Base-by-base conservation (phyloP, 53 echinoderm and acorn worm genomes). In the Paracentrotus lividus region DNA sequence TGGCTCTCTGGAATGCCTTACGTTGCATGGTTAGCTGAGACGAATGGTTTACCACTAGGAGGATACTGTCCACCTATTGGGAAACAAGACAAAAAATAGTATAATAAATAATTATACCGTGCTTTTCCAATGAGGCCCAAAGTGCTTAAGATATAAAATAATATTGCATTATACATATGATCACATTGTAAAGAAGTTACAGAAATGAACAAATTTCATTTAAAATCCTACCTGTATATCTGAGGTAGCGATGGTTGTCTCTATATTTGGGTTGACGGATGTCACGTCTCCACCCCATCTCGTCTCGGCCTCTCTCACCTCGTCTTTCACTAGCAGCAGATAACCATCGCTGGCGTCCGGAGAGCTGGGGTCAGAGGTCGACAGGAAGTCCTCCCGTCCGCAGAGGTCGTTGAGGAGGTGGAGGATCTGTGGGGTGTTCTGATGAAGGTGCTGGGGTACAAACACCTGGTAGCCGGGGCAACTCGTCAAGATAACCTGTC, bases 41-140 rank as follows among this genome's bases (percentile, higher is more conserved):
- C 0, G 97, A 98, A 84, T 98, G 99, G 92, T 98, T 98, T 15
- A 98, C 99, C 7, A 98, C 99, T 26, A 98, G 78, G 2, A 98
- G 95, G 34, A 98, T 93, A 86, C 95, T 96, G 49, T 98, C 95
- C 49, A 97, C 99, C 99, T 98, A 85, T 52, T 3, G 21, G 14
- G n/a, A n/a, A n/a, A n/a, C n/a, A n/a, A n/a, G n/a, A n/a, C n/a
- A n/a, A n/a, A n/a, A n/a, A n/a, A n/a, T n/a, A n/a, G n/a, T n/a
- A n/a, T n/a, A n/a, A n/a, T n/a, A n/a, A n/a, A n/a, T n/a, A n/a
- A n/a, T n/a, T n/a, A n/a, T n/a, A n/a, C n/a, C n/a, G n/a, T n/a
- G n/a, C n/a, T n/a, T n/a, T n/a, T n/a, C n/a, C n/a, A n/a, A n/a
- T n/a, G n/a, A n/a, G n/a, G n/a, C n/a, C n/a, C n/a, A n/a, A n/a